Evolutionary conservation across 2,888 invertebrate genomes (phyloP).

Genomic region (Schrankia costaestrigalis): DNA sequence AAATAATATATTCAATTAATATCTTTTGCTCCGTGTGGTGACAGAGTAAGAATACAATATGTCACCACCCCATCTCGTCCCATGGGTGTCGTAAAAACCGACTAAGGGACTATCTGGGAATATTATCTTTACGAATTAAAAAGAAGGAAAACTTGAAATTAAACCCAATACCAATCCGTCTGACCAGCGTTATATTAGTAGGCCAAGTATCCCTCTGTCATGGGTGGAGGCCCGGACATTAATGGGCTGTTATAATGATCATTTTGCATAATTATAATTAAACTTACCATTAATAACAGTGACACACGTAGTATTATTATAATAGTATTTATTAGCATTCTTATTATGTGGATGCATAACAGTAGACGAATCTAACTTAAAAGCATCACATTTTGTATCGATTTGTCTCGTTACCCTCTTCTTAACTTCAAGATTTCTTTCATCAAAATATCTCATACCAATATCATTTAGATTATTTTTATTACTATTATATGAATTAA

Average conservation of each 20-base stretch:
- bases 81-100: too few species aligned
- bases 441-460: slow-evolving; percentile 25
- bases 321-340: slow-evolving; percentile 52
- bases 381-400: slow-evolving; percentile 47
- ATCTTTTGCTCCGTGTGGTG: too few species aligned
- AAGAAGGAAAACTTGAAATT: too few species aligned
- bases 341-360: slow-evolving; percentile 55
- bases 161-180: too few species aligned
- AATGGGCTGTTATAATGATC: neutral
- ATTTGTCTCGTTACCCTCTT: slow-evolving; percentile 46
- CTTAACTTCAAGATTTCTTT: slow-evolving; percentile 22
- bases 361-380: slow-evolving; percentile 27
- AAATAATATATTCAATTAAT: too few species aligned
- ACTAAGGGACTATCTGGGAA: too few species aligned
- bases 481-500: slow-evolving; percentile 28
- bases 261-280: neutral
- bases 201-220: too few species aligned
- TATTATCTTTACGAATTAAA: too few species aligned
- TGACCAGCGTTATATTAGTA: too few species aligned
- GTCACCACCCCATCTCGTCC: too few species aligned
- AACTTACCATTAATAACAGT: slow-evolving; percentile 60
- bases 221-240: neutral
- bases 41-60: too few species aligned
- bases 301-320: slow-evolving; percentile 55
- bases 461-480: neutral